These are phyloP conservation scores for Ochotona curzoniae DNA, from an alignment of 2,113 vertebrate species.

Conservation along the genomic window DNA sequence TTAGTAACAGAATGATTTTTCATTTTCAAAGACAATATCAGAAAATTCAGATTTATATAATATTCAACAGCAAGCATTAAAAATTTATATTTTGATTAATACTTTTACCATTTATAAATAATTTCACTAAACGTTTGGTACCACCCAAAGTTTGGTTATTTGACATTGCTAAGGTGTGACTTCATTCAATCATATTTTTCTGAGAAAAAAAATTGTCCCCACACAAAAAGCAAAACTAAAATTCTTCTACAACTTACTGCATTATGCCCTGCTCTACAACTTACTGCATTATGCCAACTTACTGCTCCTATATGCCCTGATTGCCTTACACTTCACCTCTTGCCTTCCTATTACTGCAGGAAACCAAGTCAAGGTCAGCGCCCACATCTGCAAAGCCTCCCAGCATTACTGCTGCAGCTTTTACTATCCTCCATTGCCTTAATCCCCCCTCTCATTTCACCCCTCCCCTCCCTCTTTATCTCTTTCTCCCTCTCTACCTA, in stretches of 20 bases:
- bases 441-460: not conserved
- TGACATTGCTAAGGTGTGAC: not conserved
- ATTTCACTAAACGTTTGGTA: conserved; percentile 41
- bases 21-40: not conserved
- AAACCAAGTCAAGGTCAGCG: not conserved
- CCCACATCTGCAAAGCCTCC: not conserved
- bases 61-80: conserved; percentile 49
- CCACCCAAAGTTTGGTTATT: not conserved
- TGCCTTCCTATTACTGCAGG: not conserved
- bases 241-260: not conserved
- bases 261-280: too few relatives aligned
- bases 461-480: not conserved
- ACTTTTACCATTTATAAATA: conserved; percentile 55
- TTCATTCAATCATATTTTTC: not conserved
- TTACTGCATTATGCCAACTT: too few relatives aligned
- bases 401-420: not conserved
- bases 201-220: conserved; percentile 11
- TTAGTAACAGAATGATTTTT: not conserved
- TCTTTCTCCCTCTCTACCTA: too few relatives aligned
- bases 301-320: not conserved
- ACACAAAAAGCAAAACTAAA: not conserved
- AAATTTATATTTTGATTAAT: conserved; percentile 51
- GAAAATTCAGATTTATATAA: conserved; percentile 40
- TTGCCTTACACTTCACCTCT: not conserved
- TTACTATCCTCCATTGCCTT: not conserved